phyloP scores from a whole-genome alignment of 2,113 vertebrate species.

The Trogon melanurus region DNA sequence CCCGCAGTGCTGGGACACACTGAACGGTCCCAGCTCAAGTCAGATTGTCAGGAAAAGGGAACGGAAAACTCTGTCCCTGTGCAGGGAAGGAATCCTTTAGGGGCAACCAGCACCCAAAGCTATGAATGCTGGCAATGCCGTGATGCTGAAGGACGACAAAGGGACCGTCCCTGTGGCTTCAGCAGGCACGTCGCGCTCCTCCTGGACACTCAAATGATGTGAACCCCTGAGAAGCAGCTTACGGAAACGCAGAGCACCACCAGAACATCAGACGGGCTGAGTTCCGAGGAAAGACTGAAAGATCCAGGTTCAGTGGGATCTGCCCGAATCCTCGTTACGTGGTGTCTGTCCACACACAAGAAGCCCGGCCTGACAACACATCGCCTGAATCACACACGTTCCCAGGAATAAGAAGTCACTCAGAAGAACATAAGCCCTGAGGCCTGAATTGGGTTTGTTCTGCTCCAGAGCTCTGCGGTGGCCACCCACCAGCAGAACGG shows the following conservation, averaged over 20 bases:
- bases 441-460: background rate
- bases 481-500: background rate
- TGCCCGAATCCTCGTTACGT: accelerated
- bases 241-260: background rate
- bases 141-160: background rate
- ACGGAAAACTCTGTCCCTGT: background rate
- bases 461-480: background rate
- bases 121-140: no score
- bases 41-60: background rate
- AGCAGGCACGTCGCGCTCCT: background rate
- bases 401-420: background rate
- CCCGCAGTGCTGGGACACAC: background rate
- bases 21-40: background rate
- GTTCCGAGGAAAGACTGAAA: background rate
- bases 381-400: accelerated
- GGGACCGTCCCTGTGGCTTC: background rate
- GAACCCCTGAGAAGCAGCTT: background rate
- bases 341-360: background rate
- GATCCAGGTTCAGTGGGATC: background rate
- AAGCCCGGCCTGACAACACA: background rate
- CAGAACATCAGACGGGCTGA: background rate
- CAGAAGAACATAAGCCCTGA: background rate
- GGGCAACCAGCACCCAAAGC: accelerated
- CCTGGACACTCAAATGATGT: background rate
- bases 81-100: background rate